Base-by-base conservation (phyloP, 1,140 invertebrate genomes). In the Saxidomus purpurata region DNA sequence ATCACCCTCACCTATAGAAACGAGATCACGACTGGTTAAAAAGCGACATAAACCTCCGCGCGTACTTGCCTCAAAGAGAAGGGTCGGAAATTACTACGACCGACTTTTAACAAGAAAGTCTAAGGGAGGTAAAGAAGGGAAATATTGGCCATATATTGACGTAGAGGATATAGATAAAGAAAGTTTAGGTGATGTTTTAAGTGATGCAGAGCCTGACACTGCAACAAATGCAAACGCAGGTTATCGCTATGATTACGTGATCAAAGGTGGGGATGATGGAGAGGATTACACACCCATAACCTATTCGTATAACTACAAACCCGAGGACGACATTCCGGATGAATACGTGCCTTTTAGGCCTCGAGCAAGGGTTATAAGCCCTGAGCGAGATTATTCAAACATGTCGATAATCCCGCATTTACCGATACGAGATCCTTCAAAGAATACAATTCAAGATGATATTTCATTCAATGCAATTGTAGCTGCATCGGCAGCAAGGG, bases 381-480 rank as follows among this genome's bases (percentile, higher is more conserved):
- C 87, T 31, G 80, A 83, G 22, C 69, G 67, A 15, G 86, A 88
- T 40, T 88, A 88, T 71, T 88, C 86, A 67, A 47, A 88, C 28
- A 52, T 88, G 31, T 88, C 86, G 6, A 61, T 88, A 28, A n/a
- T 88, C 49, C 86, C 86, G 9, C 81, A 88, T 52, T 17, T 88
- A 1, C 86, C 86, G 28, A 52, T 19, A n/a, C 76, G 81, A 9
- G 87, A 89, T 69, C 81, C 81, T 22, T 1, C 47, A 8, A 89
- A 89, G 36, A 83, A 74, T 49, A 52, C 87, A 2, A 61, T 90
- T 0, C 25, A 71, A 59, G 86, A 92, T 28, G 90, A 91, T 61
- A 55, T 92, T 71, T 59, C 86, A n/a, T 92, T 91, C 55, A 90
- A 92, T 36, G 79, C 91, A 28, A 49, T 91, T 61, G 90, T 92